These are phyloP conservation scores for Eulemur albifrons DNA, from an alignment of 2,797 vertebrate species.

Conservation along the genomic window DNA sequence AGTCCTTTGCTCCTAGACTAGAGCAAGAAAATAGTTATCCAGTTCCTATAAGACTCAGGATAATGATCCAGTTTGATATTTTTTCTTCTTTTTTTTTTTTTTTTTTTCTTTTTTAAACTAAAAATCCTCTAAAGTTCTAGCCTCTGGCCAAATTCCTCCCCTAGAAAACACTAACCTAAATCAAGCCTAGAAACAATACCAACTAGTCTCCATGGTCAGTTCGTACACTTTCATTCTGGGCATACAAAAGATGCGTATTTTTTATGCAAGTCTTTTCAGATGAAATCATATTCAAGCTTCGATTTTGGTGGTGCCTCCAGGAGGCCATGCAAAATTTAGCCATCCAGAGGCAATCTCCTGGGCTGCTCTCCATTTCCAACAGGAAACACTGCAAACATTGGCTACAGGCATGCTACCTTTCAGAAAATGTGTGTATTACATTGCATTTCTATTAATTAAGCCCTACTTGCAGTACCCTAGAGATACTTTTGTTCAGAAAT, in stretches of 20 bases:
- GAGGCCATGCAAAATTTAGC: neutral
- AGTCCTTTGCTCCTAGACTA: neutral
- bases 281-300: neutral
- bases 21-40: neutral
- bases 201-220: neutral
- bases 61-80: slow-evolving; percentile 11
- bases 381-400: neutral
- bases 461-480: neutral
- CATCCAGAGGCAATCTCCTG: neutral
- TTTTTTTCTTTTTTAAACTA: slow-evolving; percentile 28
- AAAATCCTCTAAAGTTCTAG: slow-evolving; percentile 28
- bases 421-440: neutral
- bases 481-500: neutral
- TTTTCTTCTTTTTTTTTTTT: neutral
- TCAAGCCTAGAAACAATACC: neutral
- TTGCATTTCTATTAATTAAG: slow-evolving; percentile 15
- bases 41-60: slow-evolving; percentile 7
- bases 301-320: neutral
- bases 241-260: neutral
- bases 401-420: neutral
- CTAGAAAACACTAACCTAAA: neutral
- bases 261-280: neutral
- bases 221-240: neutral
- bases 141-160: neutral
- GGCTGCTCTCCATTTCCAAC: neutral